Evolutionary conservation across 2,113 vertebrate species (phyloP).

Genomic region (Corydoras maculifer): DNA sequence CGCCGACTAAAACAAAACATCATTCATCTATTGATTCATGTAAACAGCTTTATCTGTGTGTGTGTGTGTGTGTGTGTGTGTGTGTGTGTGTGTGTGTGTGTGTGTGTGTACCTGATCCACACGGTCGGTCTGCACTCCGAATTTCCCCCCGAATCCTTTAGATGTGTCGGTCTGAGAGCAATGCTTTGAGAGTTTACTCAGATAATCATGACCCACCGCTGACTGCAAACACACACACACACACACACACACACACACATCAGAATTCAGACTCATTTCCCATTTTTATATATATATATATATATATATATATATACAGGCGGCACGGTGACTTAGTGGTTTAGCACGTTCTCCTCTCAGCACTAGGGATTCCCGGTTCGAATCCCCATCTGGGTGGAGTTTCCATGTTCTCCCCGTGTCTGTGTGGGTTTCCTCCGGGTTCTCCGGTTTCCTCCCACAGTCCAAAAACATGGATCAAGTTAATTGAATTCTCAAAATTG

Average conservation of each 20-base stretch:
- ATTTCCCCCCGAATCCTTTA: conserved; percentile 93
- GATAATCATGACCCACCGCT: conserved; percentile 92
- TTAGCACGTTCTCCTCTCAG: too few species aligned
- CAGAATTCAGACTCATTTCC: not conserved
- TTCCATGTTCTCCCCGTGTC: too few species aligned
- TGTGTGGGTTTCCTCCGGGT: too few species aligned
- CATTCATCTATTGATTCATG: not conserved
- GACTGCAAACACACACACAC: conserved; percentile 62
- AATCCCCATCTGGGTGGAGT: too few species aligned
- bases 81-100: conserved; percentile 25
- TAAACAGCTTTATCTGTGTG: not conserved
- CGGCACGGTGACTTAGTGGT: too few species aligned
- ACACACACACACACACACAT: not conserved
- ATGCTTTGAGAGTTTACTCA: conserved; percentile 83
- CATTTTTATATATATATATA: too few species aligned
- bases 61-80: conserved; percentile 28
- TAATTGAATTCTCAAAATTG: too few species aligned
- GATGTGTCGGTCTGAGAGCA: conserved; percentile 90
- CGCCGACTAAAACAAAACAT: conserved; percentile 72
- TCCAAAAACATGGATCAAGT: too few species aligned
- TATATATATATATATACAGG: too few species aligned
- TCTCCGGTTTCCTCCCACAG: too few species aligned
- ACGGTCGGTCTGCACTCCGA: conserved; percentile 84
- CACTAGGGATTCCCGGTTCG: too few species aligned
- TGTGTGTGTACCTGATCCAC: conserved; percentile 82